Conservation (phyloP, 1,140 invertebrate species). For the Penaeus vannamei region DNA sequence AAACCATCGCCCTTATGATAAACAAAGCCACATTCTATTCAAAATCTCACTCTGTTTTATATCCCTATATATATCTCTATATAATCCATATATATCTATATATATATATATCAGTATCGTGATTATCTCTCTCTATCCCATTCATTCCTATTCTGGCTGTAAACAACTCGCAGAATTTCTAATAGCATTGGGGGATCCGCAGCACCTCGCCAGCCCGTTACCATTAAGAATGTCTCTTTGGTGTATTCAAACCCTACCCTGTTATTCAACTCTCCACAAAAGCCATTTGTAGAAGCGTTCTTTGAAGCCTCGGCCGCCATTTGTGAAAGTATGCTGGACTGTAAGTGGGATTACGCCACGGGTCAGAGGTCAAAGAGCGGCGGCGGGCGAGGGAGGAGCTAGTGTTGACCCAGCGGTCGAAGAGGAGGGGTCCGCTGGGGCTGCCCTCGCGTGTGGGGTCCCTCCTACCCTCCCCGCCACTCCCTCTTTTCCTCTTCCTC, state of each 20-base stretch:
- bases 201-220: not conserved
- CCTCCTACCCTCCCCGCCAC: not conserved
- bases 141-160: too few relatives aligned
- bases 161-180: too few relatives aligned
- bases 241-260: conserved; percentile 54
- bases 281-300: not conserved
- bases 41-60: too few relatives aligned
- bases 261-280: conserved; percentile 56
- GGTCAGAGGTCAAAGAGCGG: conserved; percentile 57
- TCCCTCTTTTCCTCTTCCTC: not conserved
- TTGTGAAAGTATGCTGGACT: conserved; percentile 49
- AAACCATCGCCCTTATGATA: too few relatives aligned
- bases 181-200: too few relatives aligned
- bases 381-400: conserved; percentile 23
- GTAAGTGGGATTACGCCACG: conserved; percentile 61
- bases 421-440: not conserved
- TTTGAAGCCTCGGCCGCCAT: conserved; percentile 40
- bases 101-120: too few relatives aligned
- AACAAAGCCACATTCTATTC: too few relatives aligned
- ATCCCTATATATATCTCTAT: too few relatives aligned
- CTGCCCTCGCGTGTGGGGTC: too few relatives aligned
- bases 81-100: too few relatives aligned
- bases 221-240: conserved; percentile 63
- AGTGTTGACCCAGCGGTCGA: conserved; percentile 21
- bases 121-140: too few relatives aligned